Base-by-base conservation (phyloP, 35 echinoderm and acorn worm species). In the Hemicentrotus pulcherrimus region DNA sequence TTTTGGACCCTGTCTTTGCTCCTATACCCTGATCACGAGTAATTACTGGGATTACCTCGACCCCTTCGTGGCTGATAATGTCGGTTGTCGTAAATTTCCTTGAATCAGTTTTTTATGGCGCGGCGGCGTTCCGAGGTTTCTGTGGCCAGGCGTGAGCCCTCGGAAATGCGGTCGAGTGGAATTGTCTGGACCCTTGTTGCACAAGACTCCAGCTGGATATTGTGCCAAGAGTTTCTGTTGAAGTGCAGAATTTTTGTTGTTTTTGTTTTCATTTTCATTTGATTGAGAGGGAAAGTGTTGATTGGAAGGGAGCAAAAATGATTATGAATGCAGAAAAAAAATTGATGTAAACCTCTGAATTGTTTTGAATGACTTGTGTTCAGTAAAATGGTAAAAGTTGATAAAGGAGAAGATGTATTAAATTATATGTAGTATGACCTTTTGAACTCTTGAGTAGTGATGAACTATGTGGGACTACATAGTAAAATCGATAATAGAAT, bases 31-130 rank as follows among this genome's bases (percentile, higher is more conserved):
- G 24, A 78, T n/a, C 22, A 78, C 24, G 28, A 28, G 65, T 78
- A 78, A 78, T 78, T 78, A 78, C 65, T 78, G 19, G 65, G 65
- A 78, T 78, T 78, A 78, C 65, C 22, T n/a, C 65, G 65, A 78
- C 65, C 65, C 65, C 65, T 78, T 22, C 22, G 28, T n/a, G 19
- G 5, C 65, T 78, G 65, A 78, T 78, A 78, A 78, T 28, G 65
- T 78, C 65, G 24, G 65, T 78, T 78, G 65, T 78, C 65, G 65
- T 78, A 78, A 28, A 78, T 78, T 78, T 78, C 22, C 22, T 4
- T 78, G 65, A n/a, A 78, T 28, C 28, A 18, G 65, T 78, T 78
- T 78, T 28, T 22, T 78, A 18, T 22, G 7, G 65, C n/a, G 22
- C 6, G 7, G 65, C 19, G 65, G 22, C 65, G 19, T 78, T 78